A percentile compares a stretch with the other conserved stretches of the same genome.
phyloP scores from a whole-genome alignment of 2,888 invertebrate genomes.

The Ennomos erosarius region DNA sequence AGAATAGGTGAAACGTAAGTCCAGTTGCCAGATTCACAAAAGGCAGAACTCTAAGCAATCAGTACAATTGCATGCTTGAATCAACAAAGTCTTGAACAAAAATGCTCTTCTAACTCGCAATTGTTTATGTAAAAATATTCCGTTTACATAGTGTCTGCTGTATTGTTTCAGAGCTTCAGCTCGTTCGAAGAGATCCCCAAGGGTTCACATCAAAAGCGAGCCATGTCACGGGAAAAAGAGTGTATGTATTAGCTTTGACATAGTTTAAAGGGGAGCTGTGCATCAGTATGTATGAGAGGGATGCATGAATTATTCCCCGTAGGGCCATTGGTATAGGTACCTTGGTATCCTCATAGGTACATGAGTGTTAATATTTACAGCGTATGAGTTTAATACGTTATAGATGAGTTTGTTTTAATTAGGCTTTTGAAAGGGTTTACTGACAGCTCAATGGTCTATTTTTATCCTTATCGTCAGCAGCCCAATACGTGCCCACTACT shows the following conservation, averaged over 20 bases:
- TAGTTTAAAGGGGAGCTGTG: slow-evolving; percentile 10
- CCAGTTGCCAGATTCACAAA: no score
- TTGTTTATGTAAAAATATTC: not conserved
- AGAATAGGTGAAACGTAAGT: no score
- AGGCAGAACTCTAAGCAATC: no score
- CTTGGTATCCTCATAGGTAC: no score
- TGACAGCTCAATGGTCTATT: no score
- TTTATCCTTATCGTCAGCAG: no score
- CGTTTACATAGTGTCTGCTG: not conserved
- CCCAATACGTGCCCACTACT: no score
- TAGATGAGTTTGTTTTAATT: no score
- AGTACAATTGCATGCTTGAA: no score
- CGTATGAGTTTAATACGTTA: not conserved
- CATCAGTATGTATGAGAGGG: slow-evolving; percentile 16
- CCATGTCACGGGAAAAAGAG: slow-evolving; percentile 7
- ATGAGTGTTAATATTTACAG: slow-evolving; percentile 18
- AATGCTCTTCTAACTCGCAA: no score
- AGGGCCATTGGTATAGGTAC: slow-evolving; percentile 6
- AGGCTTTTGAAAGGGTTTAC: no score
- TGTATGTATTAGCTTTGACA: slow-evolving; percentile 12
- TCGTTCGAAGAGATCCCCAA: not conserved
- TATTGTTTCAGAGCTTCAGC: not conserved
- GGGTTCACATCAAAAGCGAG: slow-evolving; percentile 7
- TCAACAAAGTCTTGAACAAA: no score
- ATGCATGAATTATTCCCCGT: slow-evolving; percentile 22